Conservation (phyloP, 2,113 vertebrate genomes). For the rat (Rattus norvegicus) region GRCr8 NC_086026.1:64181001-64181500, state of each 20-base stretch:
- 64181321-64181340: constrained; percentile 5
- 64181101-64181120: background rate
- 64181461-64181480: background rate
- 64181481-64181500: background rate
- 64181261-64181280: background rate
- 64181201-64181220: background rate
- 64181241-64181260: background rate
- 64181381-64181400: background rate
- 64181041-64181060: background rate
- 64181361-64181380: background rate
- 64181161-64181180: background rate
- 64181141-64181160: background rate
- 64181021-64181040: background rate
- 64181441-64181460: background rate
- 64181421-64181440: background rate
- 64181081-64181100: constrained; percentile 40
- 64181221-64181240: background rate
- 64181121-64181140: background rate
- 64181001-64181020: background rate
- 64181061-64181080: background rate
- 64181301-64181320: background rate
- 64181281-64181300: background rate
- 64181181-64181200: background rate
- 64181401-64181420: background rate
- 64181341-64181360: background rate